phyloP scores from a whole-genome alignment of 2,797 vertebrate genomes.

The Sebastes itinus region DNA sequence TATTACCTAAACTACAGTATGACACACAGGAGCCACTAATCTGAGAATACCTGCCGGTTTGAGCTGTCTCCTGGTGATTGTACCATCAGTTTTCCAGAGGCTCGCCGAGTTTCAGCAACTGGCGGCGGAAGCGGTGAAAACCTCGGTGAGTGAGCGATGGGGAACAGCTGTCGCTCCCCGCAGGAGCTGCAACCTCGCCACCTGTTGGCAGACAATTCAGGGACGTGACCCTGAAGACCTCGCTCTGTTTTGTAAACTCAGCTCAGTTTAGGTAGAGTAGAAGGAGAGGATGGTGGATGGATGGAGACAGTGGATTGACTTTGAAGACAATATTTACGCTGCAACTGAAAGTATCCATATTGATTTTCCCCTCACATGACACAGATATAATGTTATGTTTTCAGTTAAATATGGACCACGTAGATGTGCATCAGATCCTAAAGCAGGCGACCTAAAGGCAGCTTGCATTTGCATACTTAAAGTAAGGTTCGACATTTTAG shows the following conservation, averaged over 20 bases:
- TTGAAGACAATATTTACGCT: neutral
- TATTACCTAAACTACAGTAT: slow-evolving; percentile 50
- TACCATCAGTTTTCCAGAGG: slow-evolving; percentile 28
- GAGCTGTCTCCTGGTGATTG: slow-evolving; percentile 6
- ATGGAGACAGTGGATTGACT: neutral
- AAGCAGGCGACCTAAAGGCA: neutral
- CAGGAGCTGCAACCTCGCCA: slow-evolving; percentile 51
- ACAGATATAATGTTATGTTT: neutral
- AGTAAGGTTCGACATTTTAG: neutral
- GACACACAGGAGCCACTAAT: slow-evolving; percentile 43
- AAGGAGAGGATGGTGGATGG: neutral
- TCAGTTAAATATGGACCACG: neutral
- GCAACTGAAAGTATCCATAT: neutral
- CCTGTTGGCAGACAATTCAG: slow-evolving; percentile 48
- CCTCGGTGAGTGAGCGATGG: slow-evolving; percentile 63
- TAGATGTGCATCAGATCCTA: neutral
- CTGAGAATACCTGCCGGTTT: slow-evolving; percentile 46
- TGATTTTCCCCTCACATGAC: neutral
- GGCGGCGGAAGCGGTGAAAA: slow-evolving; percentile 2
- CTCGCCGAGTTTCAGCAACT: slow-evolving; percentile 19
- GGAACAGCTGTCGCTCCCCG: slow-evolving; percentile 67
- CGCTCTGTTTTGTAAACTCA: neutral
- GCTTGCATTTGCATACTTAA: neutral
- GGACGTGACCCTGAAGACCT: slow-evolving; percentile 32
- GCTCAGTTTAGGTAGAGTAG: neutral